Conservation (phyloP, 2,113 vertebrate species). For the Melanostigma gelatinosum region DNA sequence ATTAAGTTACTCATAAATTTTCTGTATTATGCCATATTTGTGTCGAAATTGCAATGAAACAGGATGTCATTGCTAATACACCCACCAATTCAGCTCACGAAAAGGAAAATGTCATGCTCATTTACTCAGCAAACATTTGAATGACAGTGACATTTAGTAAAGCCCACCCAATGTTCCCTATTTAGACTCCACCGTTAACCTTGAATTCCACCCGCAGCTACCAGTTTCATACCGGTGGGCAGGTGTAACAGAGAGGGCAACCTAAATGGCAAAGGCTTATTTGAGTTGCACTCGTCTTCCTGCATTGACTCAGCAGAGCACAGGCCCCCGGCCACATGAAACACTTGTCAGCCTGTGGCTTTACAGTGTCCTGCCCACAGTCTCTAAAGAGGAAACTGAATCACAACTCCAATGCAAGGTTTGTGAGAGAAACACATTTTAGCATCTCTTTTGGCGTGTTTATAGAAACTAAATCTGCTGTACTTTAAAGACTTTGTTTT, state of each 20-base stretch:
- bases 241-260: constrained; percentile 66
- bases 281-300: constrained; percentile 61
- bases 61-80: not conserved
- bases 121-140: constrained; percentile 31
- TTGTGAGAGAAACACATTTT: constrained; percentile 31
- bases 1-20: not conserved
- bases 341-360: constrained; percentile 69
- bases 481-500: not conserved
- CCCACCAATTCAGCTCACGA: not conserved
- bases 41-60: not conserved
- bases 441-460: not conserved
- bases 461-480: not conserved
- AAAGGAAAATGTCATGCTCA: constrained; percentile 1
- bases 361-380: constrained; percentile 76
- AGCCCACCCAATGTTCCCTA: constrained; percentile 57
- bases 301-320: constrained; percentile 78
- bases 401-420: constrained; percentile 65
- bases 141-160: constrained; percentile 45
- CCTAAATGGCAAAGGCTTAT: constrained; percentile 69
- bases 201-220: constrained; percentile 64
- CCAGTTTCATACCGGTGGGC: constrained; percentile 76
- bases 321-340: constrained; percentile 75
- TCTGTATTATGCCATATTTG: not conserved
- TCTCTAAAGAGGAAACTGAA: constrained; percentile 79
- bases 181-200: constrained; percentile 61